Base-by-base conservation (phyloP, 2,888 invertebrate genomes). In the Hydriomena furcata region DNA sequence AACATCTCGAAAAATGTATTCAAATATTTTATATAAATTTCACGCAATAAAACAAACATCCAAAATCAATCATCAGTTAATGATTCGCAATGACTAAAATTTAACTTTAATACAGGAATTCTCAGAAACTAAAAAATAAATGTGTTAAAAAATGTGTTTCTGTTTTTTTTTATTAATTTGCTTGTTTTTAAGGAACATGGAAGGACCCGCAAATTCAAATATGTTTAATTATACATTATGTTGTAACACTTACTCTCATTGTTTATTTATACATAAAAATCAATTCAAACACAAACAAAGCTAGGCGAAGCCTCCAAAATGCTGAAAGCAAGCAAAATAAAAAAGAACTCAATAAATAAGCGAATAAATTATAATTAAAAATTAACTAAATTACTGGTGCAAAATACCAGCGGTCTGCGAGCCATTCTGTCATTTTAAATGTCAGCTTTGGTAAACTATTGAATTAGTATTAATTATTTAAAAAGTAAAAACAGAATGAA, bases 81-180 rank as follows among this genome's bases (percentile, higher is more conserved):
- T 10, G 59, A 17, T 36, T 35, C 58, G 73, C 82, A 84, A 84
- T 83, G 84, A 79, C 84, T 80, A 81, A 84, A 81, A 74, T 78
- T 83, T 80, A 70, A 74, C 68, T 60, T 52, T 69, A 70, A 76
- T 71, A 75, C 73, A 73, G 70, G 57, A 66, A 61, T 69, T 70
- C 67, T 60, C 55, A 63, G 46, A 37, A 17, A 17, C 17, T 17
- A 17, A 17, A n/a, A 3, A 17, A 17, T 17, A 17, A 3, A 17
- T 17, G 17, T n/a, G n/a, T n/a, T n/a, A n/a, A n/a, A 17, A 17
- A 17, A 3, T 3, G 17, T 3, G 17, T 17, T 17, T 17, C 17
- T 17, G 17, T 17, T 4, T 17, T 17, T 25, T 2, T 31, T 30
- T 31, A 11, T 36, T 24, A 5, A 12, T 25, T 28, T 30, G 8